Evolutionary conservation across 1,140 invertebrate species (phyloP), one percentile per base, ranked within the genome.

Genomic region (Drosophila jambulina): DNA sequence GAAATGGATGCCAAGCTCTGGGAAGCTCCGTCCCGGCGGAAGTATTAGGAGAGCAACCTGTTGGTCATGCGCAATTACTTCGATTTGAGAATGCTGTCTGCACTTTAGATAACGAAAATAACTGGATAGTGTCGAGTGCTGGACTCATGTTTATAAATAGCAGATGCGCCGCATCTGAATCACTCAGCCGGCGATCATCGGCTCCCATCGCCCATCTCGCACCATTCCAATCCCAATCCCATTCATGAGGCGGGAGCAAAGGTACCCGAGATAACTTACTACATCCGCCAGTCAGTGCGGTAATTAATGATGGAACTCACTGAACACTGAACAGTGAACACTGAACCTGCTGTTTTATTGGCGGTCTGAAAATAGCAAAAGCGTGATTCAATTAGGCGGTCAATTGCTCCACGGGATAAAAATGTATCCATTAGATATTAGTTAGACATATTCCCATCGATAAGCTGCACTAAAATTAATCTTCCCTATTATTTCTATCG

Each of bases 51-150:
- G 78, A 72, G 71, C 80, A 78, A 67, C 68, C 59, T 60, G 77
- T 79, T 83, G 80, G 72, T 65, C 87, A 88, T 81, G 85, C 75
- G 77, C 85, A 87, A 87, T 87, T 87, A 87, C 82, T 86, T 88
- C 48, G 58, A 78, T 80, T 68, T 62, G 65, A 69, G 53, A 78
- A 77, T 75, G 49, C 56, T 85, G 78, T 84, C 82, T 78, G 75
- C 69, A 85, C 84, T 90, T 90, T 84, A 87, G 84, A 87, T 87
- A 87, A 84, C 74, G 59, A 62, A 88, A 75, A 49, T 80, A 87
- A 87, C 78, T 86, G 68, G 76, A 80, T 75, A 56, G 48, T 23
- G 60, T 75, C 45, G 53, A 49, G 56, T 48, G 36, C 38, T 36
- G 58, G 78, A 67, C 80, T 86, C 83, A 88, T 83, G 62, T 57